A percentile compares a stretch with the other conserved stretches of the same genome.
Conservation (phyloP, 2,888 invertebrate species). For the Napeogenes sylphis region DNA sequence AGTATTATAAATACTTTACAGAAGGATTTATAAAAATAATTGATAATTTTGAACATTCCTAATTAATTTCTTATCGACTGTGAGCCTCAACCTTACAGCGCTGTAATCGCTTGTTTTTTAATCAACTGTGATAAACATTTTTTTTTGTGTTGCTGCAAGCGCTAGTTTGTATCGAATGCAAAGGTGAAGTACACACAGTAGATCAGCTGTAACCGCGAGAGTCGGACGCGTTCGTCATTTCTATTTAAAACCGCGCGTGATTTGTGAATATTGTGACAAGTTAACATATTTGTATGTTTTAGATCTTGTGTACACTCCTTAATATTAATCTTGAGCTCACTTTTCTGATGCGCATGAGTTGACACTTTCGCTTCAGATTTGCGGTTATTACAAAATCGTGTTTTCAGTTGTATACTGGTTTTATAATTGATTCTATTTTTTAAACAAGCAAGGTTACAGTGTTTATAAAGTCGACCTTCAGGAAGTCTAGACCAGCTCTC, state of each 20-base stretch:
- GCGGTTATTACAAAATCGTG: conserved; percentile 33
- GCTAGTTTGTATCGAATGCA: conserved; percentile 34
- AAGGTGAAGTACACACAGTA: conserved; percentile 45
- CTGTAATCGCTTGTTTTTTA: conserved; percentile 29
- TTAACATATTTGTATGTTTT: conserved; percentile 25
- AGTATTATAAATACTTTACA: no score
- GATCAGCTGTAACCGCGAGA: conserved; percentile 51
- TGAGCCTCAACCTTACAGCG: conserved; percentile 28
- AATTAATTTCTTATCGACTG: conserved; percentile 24
- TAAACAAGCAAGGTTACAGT: not conserved
- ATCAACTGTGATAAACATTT: conserved; percentile 19
- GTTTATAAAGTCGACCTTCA: conserved; percentile 40
- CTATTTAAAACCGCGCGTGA: conserved; percentile 43
- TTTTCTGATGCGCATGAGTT: conserved; percentile 60
- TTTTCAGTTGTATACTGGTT: conserved; percentile 19
- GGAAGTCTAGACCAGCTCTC: conserved; percentile 28
- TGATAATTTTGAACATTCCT: not conserved
- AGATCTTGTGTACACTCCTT: conserved; percentile 22
- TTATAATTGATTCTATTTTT: conserved; percentile 13
- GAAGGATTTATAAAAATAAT: no score
- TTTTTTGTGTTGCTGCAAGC: conserved; percentile 34
- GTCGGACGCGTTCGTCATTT: conserved; percentile 47
- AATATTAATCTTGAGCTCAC: conserved; percentile 19
- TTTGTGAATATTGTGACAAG: conserved; percentile 37
- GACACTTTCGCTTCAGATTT: conserved; percentile 56